Evolutionary conservation across 2,113 vertebrate genomes (phyloP), one percentile per base, ranked within the genome.

Genomic region (Cyanoliseus patagonus): DNA sequence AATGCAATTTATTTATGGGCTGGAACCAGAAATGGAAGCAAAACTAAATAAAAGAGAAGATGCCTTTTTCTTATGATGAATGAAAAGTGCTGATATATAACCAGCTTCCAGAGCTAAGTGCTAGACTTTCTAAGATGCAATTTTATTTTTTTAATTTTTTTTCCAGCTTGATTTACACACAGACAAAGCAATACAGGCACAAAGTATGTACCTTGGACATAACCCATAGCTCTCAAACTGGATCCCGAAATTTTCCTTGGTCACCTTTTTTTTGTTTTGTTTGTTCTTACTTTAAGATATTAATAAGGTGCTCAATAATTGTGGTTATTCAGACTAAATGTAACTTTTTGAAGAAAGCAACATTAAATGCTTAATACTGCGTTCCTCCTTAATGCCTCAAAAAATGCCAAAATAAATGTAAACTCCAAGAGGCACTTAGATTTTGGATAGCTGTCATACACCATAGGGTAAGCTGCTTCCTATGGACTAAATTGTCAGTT

Each of bases 11-110:
- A 88, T 90, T 92, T 92, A 63, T 94, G 77, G 72, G 42, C 79
- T 86, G 61, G 19, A 92, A 81, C 41, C 67, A 94, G 63, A 91
- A 91, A 89, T 94, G 76, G 70, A 81, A 88, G 62, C 53, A 92
- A 95, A 97, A 92, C 69, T 59, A 77, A 88, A 92, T 67, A 93
- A 62, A 95, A 85, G 57, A 90, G 83, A 88, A 79, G 37, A 83
- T 49, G 42, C 10, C 75, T 82, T 79, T 83, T 73, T 27, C 17
- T 31, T 63, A 23, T 81, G 79, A 91, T 95, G 53, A 97, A 93
- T 95, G 93, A 82, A 94, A 92, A 96, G 82, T 89, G 78, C 80
- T 88, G 37, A 94, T 95, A 95, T 79, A 86, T 90, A 97, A 97
- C n/a, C 63, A 67, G 10, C 81, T 94, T 90, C 82, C 70, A 79